Evolutionary conservation across 1,140 invertebrate species (phyloP).

Genomic region (Whitmania pigra): DNA sequence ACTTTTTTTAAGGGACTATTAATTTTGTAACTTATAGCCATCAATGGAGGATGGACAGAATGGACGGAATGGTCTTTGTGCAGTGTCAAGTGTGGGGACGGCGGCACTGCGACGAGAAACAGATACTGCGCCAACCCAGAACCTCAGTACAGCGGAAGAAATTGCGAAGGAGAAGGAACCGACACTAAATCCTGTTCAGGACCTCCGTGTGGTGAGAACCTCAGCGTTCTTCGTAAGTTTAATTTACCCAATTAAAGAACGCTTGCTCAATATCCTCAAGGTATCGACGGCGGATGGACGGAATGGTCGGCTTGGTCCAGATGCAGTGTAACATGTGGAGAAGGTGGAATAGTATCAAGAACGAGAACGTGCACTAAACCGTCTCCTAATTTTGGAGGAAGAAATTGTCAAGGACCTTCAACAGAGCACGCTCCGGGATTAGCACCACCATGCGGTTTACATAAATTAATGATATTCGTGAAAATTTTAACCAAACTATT

Average conservation of each 20-base stretch:
- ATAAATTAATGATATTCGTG: too few species aligned
- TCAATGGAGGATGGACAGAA: conserved; percentile 25
- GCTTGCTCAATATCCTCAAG: not conserved
- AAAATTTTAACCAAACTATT: too few species aligned
- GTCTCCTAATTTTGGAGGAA: conserved; percentile 5
- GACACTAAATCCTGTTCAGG: not conserved
- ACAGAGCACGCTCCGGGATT: conserved; percentile 1
- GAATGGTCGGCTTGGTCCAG: conserved; percentile 53
- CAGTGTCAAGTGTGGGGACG: conserved; percentile 45
- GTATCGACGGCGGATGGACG: conserved; percentile 45
- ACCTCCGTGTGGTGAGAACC: too few species aligned
- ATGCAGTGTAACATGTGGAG: conserved; percentile 44
- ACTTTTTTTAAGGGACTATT: too few species aligned
- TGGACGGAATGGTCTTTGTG: conserved; percentile 30
- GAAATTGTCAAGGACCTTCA: not conserved
- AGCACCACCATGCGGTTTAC: conserved; percentile 6
- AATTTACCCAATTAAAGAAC: too few species aligned
- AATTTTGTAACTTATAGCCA: not conserved
- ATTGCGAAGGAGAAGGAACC: conserved; percentile 23
- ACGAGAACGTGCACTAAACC: conserved; percentile 15
- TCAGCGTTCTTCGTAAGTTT: too few species aligned
- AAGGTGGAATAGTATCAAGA: conserved; percentile 28
- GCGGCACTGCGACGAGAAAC: conserved; percentile 31
- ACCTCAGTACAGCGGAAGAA: conserved; percentile 38
- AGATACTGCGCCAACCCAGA: conserved; percentile 41